A percentile compares a stretch with the other conserved stretches of the same genome.
Evolutionary conservation across 1,140 invertebrate species (phyloP).

Genomic region (Acromyrmex heyeri): DNA sequence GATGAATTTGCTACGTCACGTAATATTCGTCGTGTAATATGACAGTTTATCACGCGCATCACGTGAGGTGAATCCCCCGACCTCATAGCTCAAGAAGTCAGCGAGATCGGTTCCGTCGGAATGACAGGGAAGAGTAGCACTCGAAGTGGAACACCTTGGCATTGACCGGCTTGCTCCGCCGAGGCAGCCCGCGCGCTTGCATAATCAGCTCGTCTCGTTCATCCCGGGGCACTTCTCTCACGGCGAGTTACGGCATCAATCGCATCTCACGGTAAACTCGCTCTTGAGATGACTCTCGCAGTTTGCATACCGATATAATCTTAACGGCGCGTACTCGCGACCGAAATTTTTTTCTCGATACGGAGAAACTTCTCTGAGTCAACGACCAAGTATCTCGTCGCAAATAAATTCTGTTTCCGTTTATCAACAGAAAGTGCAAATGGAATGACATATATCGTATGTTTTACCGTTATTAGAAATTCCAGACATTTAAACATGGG

Average conservation of each 20-base stretch:
- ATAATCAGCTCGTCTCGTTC: constrained; percentile 85
- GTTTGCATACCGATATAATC: constrained; percentile 13
- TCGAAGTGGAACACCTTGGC: constrained; percentile 84
- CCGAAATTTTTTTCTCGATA: neutral
- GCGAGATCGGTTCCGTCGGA: constrained; percentile 34
- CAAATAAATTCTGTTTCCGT: constrained; percentile 16
- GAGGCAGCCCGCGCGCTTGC: constrained; percentile 81
- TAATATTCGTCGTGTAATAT: neutral
- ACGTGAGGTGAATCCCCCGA: constrained; percentile 38
- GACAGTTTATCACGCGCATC: neutral
- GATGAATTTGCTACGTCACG: neutral
- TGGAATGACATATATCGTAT: constrained; percentile 2
- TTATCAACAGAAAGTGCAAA: constrained; percentile 33
- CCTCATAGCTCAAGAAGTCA: constrained; percentile 24
- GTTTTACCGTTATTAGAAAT: neutral
- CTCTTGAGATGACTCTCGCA: constrained; percentile 13
- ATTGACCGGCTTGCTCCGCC: constrained; percentile 85
- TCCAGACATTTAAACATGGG: neutral
- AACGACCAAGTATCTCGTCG: neutral
- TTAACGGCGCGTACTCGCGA: constrained; percentile 7
- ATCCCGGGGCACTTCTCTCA: constrained; percentile 76
- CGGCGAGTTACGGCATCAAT: constrained; percentile 63
- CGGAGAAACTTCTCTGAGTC: neutral
- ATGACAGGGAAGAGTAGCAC: constrained; percentile 69
- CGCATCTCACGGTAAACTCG: constrained; percentile 54